Conservation (phyloP, 2,113 vertebrate species). For the Abramis brama region DNA sequence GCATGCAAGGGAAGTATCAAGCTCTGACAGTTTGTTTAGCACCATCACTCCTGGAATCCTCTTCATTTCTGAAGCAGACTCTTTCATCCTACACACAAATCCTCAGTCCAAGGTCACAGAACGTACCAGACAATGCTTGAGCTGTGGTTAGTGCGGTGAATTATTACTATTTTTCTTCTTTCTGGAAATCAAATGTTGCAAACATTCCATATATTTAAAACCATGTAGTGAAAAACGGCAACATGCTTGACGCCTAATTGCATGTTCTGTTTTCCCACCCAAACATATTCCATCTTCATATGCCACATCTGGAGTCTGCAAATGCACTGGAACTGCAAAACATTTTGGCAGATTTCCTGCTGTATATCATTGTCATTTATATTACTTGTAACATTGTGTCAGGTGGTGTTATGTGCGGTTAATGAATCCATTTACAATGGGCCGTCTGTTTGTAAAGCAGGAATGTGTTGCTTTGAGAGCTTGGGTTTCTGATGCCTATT, state of each 20-base stretch:
- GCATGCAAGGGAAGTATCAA: not conserved
- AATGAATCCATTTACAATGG: constrained; percentile 46
- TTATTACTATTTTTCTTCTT: not conserved
- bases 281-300: not conserved
- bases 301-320: constrained; percentile 21
- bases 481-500: constrained; percentile 37
- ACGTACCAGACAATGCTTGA: not conserved
- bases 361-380: constrained; percentile 39
- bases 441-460: constrained; percentile 36
- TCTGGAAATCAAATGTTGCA: not conserved
- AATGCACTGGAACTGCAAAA: not conserved
- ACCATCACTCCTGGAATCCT: constrained; percentile 9
- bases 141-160: not conserved
- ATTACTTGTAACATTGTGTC: constrained; percentile 46
- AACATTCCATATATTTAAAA: not conserved
- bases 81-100: not conserved
- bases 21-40: constrained; percentile 1
- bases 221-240: not conserved
- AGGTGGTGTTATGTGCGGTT: constrained; percentile 36
- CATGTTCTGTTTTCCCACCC: not conserved
- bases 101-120: not conserved
- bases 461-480: constrained; percentile 40
- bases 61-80: constrained; percentile 8
- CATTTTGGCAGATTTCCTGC: constrained; percentile 6
- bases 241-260: not conserved